Percentiles rank a stretch among this genome's conserved stretches.
Evolutionary conservation across 2,797 vertebrate genomes (phyloP).

Genomic region (Arnoldichthys spilopterus): DNA sequence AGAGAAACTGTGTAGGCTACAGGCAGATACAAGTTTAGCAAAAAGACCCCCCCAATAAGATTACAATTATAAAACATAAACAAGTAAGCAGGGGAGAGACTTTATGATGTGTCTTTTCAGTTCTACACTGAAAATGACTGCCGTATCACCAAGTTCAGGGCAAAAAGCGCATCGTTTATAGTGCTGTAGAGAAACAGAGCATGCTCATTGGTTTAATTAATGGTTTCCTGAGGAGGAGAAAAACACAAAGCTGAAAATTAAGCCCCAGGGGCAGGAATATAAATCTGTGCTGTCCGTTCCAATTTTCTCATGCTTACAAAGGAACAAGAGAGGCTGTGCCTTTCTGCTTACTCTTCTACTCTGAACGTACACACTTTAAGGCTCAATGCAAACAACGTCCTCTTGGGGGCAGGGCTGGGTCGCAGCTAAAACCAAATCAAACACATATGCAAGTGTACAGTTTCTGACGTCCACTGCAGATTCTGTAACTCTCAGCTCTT

Average conservation of each 20-base stretch:
- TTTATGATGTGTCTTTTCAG: slow-evolving; percentile 24
- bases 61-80: slow-evolving; percentile 40
- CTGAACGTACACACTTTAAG: not conserved
- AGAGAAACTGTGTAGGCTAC: slow-evolving; percentile 45
- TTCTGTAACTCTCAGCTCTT: not conserved
- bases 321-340: slow-evolving; percentile 45
- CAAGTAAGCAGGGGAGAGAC: slow-evolving; percentile 17
- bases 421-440: not conserved
- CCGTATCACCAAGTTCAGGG: slow-evolving; percentile 63
- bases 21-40: slow-evolving; percentile 42
- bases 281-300: slow-evolving; percentile 65
- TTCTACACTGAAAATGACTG: slow-evolving; percentile 30
- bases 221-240: slow-evolving; percentile 61
- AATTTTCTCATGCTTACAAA: slow-evolving; percentile 58
- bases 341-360: slow-evolving; percentile 10
- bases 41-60: no score
- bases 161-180: slow-evolving; percentile 69
- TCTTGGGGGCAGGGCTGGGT: slow-evolving; percentile 22
- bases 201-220: slow-evolving; percentile 70
- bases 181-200: slow-evolving; percentile 14
- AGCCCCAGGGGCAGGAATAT: slow-evolving; percentile 66
- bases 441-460: not conserved
- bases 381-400: slow-evolving; percentile 6
- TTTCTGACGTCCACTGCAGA: not conserved
- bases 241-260: slow-evolving; percentile 71